Evolutionary conservation across 2,888 invertebrate genomes (phyloP), one percentile per base, ranked within the genome.

Genomic region (Clusia tigrina): DNA sequence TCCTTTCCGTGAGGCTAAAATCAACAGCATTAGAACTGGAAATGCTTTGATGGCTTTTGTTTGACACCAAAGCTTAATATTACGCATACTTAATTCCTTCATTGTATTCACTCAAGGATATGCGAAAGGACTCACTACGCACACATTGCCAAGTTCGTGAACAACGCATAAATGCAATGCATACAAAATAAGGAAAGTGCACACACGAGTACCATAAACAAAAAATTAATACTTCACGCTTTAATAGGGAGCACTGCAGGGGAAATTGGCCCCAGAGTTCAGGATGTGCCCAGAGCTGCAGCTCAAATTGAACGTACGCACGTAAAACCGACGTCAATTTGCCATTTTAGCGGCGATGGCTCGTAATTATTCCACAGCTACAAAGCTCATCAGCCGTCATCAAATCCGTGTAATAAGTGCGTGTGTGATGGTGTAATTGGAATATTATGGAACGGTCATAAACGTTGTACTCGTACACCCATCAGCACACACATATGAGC

Each of bases 371-470:
- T 48, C 52, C 20, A 32, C 22, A 32, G 2, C 26, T 23, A 10
- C 46, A 37, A 25, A 42, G 37, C 46, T n/a, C 58, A 59, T 67
- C 67, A 67, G 67, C 67, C 60, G 67, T 65, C 70, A 74, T 71
- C 71, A 75, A 72, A 71, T 73, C 68, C 68, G 60, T 67, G 74
- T 66, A 71, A 71, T 75, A 72, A 71, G 59, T 73, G 76, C 76
- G 74, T 76, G n/a, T n/a, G 76, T 68, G 70, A 67, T 67, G 63
- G 46, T 67, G 73, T 73, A 75, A 76, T 77, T 77, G 77, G 74
- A 76, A 75, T 76, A 76, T 76, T 69, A 74, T 69, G 62, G 58
- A 32, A 59, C 54, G 60, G 60, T 25, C 24, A 23, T 32, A n/a
- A n/a, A n/a, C n/a, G n/a, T n/a, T n/a, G n/a, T n/a, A n/a, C n/a